Conservation (phyloP, 2,888 invertebrate genomes). For the Anthrax anthrax region DNA sequence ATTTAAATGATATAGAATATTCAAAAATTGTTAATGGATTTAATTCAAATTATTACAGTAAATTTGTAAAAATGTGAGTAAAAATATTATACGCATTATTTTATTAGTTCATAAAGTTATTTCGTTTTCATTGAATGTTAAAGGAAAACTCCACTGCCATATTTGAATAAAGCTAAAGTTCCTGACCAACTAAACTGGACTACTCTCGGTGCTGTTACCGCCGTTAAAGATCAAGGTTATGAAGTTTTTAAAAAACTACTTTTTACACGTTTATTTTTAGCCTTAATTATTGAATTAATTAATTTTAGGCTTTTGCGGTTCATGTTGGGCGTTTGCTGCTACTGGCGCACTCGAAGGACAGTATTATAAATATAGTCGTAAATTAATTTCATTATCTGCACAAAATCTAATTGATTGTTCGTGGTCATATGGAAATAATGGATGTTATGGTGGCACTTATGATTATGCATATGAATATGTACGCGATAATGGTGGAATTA, state of each 20-base stretch:
- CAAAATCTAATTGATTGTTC: slow-evolving; percentile 80
- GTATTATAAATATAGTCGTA: neutral
- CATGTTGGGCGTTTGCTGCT: slow-evolving; percentile 11
- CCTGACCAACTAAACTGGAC: slow-evolving; percentile 5
- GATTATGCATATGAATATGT: slow-evolving; percentile 66
- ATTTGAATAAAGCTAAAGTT: neutral
- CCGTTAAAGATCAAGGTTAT: slow-evolving; percentile 9
- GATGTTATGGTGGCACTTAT: slow-evolving; percentile 63
- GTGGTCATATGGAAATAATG: slow-evolving; percentile 59
- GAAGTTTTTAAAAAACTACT: too few species aligned
- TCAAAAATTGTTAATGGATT: neutral
- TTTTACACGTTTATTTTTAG: too few species aligned
- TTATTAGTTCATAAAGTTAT: too few species aligned
- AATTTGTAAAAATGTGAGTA: too few species aligned
- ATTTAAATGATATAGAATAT: neutral
- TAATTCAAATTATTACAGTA: too few species aligned
- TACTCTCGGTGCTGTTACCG: slow-evolving; percentile 2
- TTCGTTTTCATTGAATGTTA: too few species aligned
- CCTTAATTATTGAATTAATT: too few species aligned
- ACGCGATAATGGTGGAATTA: slow-evolving; percentile 61
- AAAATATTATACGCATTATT: too few species aligned
- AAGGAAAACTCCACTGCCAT: too few species aligned
- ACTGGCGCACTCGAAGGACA: slow-evolving; percentile 11
- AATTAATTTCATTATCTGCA: slow-evolving; percentile 41
- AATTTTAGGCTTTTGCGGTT: slow-evolving; percentile 7